phyloP scores from a whole-genome alignment of 2,113 vertebrate genomes.

The Leucosticte australis region DNA sequence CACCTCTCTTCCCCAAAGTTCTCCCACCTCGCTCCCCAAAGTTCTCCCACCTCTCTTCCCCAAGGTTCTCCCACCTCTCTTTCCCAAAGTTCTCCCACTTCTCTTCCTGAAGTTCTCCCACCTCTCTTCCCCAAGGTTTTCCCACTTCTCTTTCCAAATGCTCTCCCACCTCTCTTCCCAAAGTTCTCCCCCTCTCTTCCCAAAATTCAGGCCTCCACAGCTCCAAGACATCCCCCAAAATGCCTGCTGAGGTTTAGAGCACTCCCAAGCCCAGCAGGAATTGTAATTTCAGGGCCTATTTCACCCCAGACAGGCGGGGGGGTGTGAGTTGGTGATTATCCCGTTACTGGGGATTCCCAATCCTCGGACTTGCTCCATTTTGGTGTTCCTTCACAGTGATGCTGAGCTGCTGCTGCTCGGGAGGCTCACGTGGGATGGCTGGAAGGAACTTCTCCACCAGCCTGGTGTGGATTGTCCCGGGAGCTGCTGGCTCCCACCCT shows the following conservation, averaged over 20 bases:
- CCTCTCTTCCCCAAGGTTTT: no score
- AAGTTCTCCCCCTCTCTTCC: not conserved
- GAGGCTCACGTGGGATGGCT: accelerated
- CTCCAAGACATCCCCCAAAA: not conserved
- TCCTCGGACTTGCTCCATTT: not conserved
- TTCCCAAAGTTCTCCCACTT: no score
- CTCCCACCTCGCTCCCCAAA: no score
- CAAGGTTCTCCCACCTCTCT: no score
- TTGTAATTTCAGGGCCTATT: accelerated
- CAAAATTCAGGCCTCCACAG: not conserved
- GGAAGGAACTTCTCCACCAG: not conserved
- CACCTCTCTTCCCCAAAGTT: no score
- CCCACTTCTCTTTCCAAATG: no score
- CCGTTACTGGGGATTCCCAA: accelerated
- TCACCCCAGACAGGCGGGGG: accelerated
- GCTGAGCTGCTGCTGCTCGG: accelerated
- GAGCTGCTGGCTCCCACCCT: not conserved
- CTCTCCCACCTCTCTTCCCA: not conserved
- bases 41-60: no score
- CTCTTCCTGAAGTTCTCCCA: no score
- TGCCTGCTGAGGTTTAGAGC: accelerated
- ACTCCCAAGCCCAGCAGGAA: accelerated
- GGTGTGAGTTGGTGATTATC: no score
- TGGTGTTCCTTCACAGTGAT: accelerated
- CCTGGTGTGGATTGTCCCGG: not conserved